Percentiles rank a stretch among this genome's conserved stretches.
These are phyloP conservation scores for Eurypyga helias DNA, from an alignment of 2,113 vertebrate species.

Conservation along the genomic window DNA sequence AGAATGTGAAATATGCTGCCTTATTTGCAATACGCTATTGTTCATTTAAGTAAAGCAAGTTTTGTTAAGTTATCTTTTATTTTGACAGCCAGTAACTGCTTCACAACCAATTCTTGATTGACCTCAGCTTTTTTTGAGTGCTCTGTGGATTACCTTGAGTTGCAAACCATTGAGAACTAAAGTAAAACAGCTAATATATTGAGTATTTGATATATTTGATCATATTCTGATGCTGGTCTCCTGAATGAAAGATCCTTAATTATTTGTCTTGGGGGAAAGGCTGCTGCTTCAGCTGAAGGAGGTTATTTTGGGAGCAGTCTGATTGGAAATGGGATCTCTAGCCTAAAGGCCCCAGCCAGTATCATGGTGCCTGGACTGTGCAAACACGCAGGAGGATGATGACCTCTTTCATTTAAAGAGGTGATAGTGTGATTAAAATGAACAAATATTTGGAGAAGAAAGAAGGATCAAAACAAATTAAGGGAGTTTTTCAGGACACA, in stretches of 20 bases:
- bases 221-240: neutral
- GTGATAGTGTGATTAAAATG: neutral
- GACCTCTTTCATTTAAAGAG: neutral
- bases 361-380: neutral
- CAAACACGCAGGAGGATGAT: neutral
- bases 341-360: neutral
- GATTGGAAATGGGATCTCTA: neutral
- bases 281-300: neutral
- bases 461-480: neutral
- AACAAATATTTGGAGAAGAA: conserved; percentile 18
- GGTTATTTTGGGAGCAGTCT: neutral
- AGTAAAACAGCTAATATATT: neutral
- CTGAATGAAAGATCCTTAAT: neutral
- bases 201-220: neutral
- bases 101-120: neutral
- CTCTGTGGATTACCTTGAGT: neutral
- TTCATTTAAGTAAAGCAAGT: neutral
- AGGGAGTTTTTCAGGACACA: neutral
- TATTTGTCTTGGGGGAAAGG: neutral
- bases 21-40: neutral
- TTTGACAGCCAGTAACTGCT: neutral
- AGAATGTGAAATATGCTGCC: neutral
- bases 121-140: neutral
- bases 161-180: neutral
- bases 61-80: neutral